Evolutionary conservation across 2,113 vertebrate species (phyloP).

Genomic region (Cariama cristata): DNA sequence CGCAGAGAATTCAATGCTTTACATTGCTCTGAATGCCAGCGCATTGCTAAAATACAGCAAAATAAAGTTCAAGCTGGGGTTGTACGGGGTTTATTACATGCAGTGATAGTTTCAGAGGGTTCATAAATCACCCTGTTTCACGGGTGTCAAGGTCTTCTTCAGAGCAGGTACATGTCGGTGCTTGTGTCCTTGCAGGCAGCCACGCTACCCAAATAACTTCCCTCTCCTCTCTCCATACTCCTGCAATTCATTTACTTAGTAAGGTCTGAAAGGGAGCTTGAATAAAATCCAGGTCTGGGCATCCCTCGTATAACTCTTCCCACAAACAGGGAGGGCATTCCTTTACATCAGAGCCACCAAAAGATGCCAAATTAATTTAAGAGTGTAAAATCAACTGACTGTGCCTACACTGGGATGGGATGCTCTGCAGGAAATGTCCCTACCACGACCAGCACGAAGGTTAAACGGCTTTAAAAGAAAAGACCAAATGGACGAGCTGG

Average conservation of each 20-base stretch:
- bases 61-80: constrained; percentile 3
- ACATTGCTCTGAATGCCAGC: neutral
- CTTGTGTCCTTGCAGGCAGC: constrained; percentile 26
- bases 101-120: constrained; percentile 8
- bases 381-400: neutral
- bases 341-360: neutral
- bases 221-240: neutral
- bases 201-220: neutral
- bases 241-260: constrained; percentile 1
- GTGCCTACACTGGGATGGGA: neutral
- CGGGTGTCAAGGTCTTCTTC: constrained; percentile 34
- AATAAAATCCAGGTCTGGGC: neutral
- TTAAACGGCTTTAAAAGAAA: neutral
- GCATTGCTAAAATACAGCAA: constrained; percentile 14
- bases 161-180: neutral
- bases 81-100: constrained; percentile 23
- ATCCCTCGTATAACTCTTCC: neutral
- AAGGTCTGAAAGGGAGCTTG: neutral
- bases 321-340: neutral
- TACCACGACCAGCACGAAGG: fast-evolving
- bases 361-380: neutral
- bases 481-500: neutral
- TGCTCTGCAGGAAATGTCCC: neutral
- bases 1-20: neutral
- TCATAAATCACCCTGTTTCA: constrained; percentile 48